Evolutionary conservation across 1,140 invertebrate species (phyloP), one percentile per base, ranked within the genome.

Genomic region (Aphelinus atriplicis): DNA sequence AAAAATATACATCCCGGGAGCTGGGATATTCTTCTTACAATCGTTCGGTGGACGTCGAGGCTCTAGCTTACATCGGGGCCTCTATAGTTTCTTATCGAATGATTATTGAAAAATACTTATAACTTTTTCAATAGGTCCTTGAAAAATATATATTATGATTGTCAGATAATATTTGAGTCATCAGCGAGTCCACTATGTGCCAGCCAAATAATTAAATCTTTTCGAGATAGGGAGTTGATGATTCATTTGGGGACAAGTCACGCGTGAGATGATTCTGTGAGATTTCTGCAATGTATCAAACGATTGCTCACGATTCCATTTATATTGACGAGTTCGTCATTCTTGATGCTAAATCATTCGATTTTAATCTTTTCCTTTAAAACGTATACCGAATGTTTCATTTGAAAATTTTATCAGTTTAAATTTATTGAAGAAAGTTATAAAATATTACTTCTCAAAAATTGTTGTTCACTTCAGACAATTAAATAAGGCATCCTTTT

Each of bases 161-260:
- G 10, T 48, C 48, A 47, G 43, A 60, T n/a, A 42, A 58, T 1
- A 62, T 26, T 26, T 26, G 26, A 26, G 26, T 26, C 26, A 26
- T 26, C 26, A 26, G 26, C 26, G 26, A 26, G 26, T 6, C 10
- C 1, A 62, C 5, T 64, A 9, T 50, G 50, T 43, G 46, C 3
- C 48, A 10, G 47, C 50, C 51, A 48, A 65, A 65, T 65, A 65
- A 65, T 53, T 53, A 26, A 65, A 48, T 9, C 50, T 42, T 26
- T 65, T 65, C 43, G 43, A 65, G 63, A 51, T 51, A 65, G 26
- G 47, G 51, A 53, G 50, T 65, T 2, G 63, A 53, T 50, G 47
- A 51, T n/a, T 53, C 63, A 51, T 2, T 50, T 1, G 10, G 50
- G 47, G 50, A 65, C 26, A 51, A 65, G 50, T 51, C 63, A 51